Percentiles rank a stretch among this genome's conserved stretches.
Conservation (phyloP, 2,888 invertebrate genomes). For the Deladenus siricidicola region DNA sequence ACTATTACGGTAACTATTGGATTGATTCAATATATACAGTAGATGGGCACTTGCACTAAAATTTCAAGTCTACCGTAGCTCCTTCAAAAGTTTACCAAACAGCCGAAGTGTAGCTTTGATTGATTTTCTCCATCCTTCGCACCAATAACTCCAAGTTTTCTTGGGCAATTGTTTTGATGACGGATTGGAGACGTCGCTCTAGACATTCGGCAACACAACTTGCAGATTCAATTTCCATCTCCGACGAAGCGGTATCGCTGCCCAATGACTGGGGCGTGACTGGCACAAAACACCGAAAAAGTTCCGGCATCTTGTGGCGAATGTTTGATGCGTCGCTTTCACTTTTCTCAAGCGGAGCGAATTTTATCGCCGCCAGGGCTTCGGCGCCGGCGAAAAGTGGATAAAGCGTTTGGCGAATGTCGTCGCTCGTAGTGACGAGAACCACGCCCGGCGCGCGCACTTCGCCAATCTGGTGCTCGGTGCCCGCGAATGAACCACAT, state of each 20-base stretch:
- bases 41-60: too few relatives aligned
- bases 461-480: too few relatives aligned
- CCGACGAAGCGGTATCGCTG: neutral
- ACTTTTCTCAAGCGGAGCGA: neutral
- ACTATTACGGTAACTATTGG: too few relatives aligned
- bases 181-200: neutral
- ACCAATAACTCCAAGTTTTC: neutral
- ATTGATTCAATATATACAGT: too few relatives aligned
- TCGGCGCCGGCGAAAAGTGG: slow-evolving; percentile 17
- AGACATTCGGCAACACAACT: neutral
- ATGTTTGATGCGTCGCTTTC: neutral
- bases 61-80: too few relatives aligned
- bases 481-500: too few relatives aligned
- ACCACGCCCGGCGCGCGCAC: slow-evolving; percentile 18
- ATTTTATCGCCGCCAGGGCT: neutral
- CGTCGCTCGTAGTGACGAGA: slow-evolving; percentile 23
- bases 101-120: slow-evolving; percentile 20
- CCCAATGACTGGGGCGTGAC: neutral
- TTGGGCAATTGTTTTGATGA: neutral
- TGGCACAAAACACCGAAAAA: slow-evolving; percentile 12
- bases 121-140: slow-evolving; percentile 11
- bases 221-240: too few relatives aligned
- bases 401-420: slow-evolving; percentile 23
- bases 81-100: slow-evolving; percentile 22
- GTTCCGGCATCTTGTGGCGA: neutral